Base-by-base conservation (phyloP, 2,888 invertebrate species). In the Nemurella pictetii region DNA sequence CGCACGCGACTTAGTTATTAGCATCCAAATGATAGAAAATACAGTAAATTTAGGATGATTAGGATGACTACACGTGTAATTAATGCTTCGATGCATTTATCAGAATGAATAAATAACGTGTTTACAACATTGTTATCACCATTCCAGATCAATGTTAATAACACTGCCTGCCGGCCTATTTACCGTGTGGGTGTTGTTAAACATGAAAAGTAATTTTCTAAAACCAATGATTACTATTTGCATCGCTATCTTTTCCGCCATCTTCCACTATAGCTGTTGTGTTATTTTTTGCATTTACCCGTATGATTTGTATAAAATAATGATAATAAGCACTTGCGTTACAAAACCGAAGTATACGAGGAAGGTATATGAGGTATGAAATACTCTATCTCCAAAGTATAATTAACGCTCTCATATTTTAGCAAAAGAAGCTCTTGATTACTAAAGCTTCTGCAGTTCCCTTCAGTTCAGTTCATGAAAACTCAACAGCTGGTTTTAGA, bases 151-250 rank as follows among this genome's bases (percentile, higher is more conserved):
- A 5, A 75, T 26, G 75, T 28, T 75, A 26, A 75, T 28, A 75
- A 26, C 27, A 27, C 26, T 75, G 28, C 75, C n/a, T 9, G 75
- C n/a, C n/a, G 9, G 75, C 26, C 28, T 75, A 75, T 27, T 75
- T 75, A 9, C 26, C 26, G 9, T 75, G 75, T 28, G 27, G 28
- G 28, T 75, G 75, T 75, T 75, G 75, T 75, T 9, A 27, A 27
- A 75, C 75, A 75, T 75, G 75, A 75, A 75, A 75, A 75, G 75
- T 28, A 75, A 75, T 75, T 26, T 75, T 27, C 75, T 75, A 28
- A 75, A 75, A 75, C 55, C 55, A 55, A 55, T 55, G 55, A 55
- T 55, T 55, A 55, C 55, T 55, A 55, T 55, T 55, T 55, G 55
- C 55, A 55, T 55, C 55, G 20, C 55, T 55, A 55, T 55, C 55